Evolutionary conservation across 2,888 invertebrate species (phyloP).

Genomic region (Eilema caniola): DNA sequence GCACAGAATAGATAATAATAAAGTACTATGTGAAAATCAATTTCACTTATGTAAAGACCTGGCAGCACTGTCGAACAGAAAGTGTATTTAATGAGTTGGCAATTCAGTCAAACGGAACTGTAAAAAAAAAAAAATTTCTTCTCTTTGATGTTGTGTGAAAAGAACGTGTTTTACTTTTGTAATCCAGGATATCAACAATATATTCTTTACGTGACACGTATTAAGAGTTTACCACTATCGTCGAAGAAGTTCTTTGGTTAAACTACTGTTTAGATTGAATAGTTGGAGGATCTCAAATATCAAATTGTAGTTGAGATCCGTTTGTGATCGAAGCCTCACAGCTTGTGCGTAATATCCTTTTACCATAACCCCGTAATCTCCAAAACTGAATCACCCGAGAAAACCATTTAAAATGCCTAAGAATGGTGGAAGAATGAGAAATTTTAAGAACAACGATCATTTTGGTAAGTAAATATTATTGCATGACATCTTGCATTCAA

Average conservation of each 20-base stretch:
- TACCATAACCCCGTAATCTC: conserved; percentile 8
- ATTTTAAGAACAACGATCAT: conserved; percentile 76
- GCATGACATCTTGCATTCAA: not conserved
- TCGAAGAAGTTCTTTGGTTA: not conserved
- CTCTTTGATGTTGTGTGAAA: not conserved
- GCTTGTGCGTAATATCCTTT: conserved; percentile 47
- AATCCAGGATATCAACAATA: not conserved
- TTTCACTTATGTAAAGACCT: not conserved
- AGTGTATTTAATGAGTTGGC: not conserved
- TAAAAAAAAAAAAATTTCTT: not conserved
- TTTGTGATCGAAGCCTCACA: conserved; percentile 7
- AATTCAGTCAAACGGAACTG: not conserved
- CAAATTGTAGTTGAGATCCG: not conserved
- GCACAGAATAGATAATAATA: no score
- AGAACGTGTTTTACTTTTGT: not conserved
- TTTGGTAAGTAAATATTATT: conserved; percentile 67
- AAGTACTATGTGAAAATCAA: not conserved
- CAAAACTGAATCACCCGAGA: conserved; percentile 13
- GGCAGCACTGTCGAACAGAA: not conserved
- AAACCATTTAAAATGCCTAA: conserved; percentile 74
- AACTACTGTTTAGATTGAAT: not conserved
- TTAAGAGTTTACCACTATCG: not conserved
- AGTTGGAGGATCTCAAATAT: not conserved
- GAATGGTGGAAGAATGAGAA: conserved; percentile 77
- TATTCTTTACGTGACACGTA: not conserved